Evolutionary conservation across 2,113 vertebrate species (phyloP), one percentile per base, ranked within the genome.

Genomic region (Dipodomys ordii): DNA sequence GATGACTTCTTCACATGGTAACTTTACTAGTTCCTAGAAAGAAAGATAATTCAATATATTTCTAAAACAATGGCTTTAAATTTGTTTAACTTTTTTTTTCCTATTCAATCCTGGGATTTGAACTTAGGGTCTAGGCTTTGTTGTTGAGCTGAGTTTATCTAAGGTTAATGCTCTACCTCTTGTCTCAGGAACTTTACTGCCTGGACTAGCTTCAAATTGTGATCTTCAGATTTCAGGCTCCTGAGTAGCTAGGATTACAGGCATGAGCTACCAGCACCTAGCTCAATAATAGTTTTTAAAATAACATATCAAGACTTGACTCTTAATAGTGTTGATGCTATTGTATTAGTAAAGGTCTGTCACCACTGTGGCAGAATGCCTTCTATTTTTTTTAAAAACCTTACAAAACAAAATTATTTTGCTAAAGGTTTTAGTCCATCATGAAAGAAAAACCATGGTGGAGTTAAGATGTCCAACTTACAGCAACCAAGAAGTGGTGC

Each of bases 231-330:
- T 49, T 49, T 49, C 49, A 49, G 49, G 49, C 49, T 49, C 9
- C 49, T 49, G 49, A 49, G 49, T 49, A 49, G 49, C 12, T 49
- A 49, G 49, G 49, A 49, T 49, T 49, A 49, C 49, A 49, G 49
- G 49, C 49, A 49, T 49, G 9, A 49, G 49, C 49, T 49, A 49
- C 49, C 12, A 49, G 49, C 49, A 49, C 8, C 49, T 12, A 49
- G 49, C 12, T 49, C 49, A 95, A 72, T 80, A 4, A 91, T 72
- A 27, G 18, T 49, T 87, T 95, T 77, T 81, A 6, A 94, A 49
- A 1, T 53, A 60, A 91, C 90, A 74, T 1, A 80, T 78, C 74
- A 93, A 4, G 84, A 68, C 71, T 91, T 22, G 60, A 49, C 49
- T 49, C 49, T 49, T 49, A 9, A 49, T 91, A 86, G 28, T 71